Evolutionary conservation across 2,888 invertebrate species (phyloP), one percentile per base, ranked within the genome.

Genomic region (Tetanocera ferruginea): DNA sequence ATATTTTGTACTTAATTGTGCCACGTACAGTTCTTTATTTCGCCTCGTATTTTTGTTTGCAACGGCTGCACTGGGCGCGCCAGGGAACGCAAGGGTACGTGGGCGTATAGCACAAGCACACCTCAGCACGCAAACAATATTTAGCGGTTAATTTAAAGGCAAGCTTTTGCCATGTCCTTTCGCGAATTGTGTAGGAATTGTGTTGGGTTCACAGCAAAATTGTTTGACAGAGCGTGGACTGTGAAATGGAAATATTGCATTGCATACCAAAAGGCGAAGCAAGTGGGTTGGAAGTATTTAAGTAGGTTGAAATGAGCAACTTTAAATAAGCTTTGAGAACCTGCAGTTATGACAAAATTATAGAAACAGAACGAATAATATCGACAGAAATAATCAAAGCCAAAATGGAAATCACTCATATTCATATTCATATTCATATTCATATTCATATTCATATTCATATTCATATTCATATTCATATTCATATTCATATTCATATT

Each of bases 1-100:
- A 64, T 28, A 60, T 72, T 60, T 43, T 49, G 51, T 49, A 37
- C 49, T 74, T 75, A 75, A 75, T 75, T 75, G 75, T 75, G 75
- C 67, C 75, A 75, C 75, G 75, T 75, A 67, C 66, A 55, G 52
- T n/a, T n/a, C 19, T 66, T 66, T 69, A 25, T 37, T 28, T 34
- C 6, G 28, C 31, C 28, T 14, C 8, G 52, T 19, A 52, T 28
- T 62, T 37, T 37, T 37, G 37, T 37, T 37, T 60, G 60, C 57
- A 57, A 55, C 55, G 57, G 55, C 71, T 55, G 72, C 60, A 73
- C 31, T 55, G 52, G 11, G 43, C 43, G 43, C 43, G 43, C 43
- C 43, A 14, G 43, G 11, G 11, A 43, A 43, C 37, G 5, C 2
- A 11, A 43, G 11, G 43, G 43, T 6, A 43, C 43, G 43, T 43